Percentiles rank a stretch among this genome's conserved stretches.
These are phyloP conservation scores for Botia kubotai DNA, from an alignment of 2,797 vertebrate genomes.

Conservation along the genomic window DNA sequence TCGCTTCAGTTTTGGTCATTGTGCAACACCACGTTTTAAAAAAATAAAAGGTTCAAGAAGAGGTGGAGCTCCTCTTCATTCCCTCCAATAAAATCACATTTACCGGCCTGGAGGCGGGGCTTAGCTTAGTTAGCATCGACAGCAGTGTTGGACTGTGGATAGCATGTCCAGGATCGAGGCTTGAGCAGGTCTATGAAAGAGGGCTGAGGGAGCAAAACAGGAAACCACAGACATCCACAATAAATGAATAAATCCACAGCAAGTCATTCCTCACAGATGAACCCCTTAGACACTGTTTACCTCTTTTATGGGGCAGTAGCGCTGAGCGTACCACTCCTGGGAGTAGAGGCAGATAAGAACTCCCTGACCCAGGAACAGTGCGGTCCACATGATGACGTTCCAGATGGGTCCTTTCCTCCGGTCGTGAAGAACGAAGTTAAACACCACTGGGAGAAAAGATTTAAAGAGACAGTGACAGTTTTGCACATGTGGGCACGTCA, in stretches of 20 bases:
- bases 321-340: slow-evolving; percentile 95
- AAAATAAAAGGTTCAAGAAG: slow-evolving; percentile 37
- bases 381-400: slow-evolving; percentile 96
- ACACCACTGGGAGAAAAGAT: slow-evolving; percentile 81
- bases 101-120: slow-evolving; percentile 42
- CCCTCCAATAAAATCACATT: slow-evolving; percentile 42
- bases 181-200: slow-evolving; percentile 87
- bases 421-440: slow-evolving; percentile 96
- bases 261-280: not conserved
- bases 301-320: slow-evolving; percentile 87
- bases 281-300: slow-evolving; percentile 71
- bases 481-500: not conserved
- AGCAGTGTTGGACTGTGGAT: slow-evolving; percentile 59
- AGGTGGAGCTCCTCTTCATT: not conserved
- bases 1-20: slow-evolving; percentile 35
- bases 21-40: slow-evolving; percentile 50
- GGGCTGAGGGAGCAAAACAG: slow-evolving; percentile 76
- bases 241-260: not conserved
- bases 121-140: slow-evolving; percentile 26
- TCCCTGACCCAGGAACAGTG: slow-evolving; percentile 91
- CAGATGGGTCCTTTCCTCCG: slow-evolving; percentile 92
- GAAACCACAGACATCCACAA: not conserved
- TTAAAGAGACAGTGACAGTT: too few relatives aligned
- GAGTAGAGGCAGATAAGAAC: slow-evolving; percentile 93
- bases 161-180: slow-evolving; percentile 93